Evolutionary conservation across 2,888 invertebrate genomes (phyloP), one percentile per base, ranked within the genome.

Genomic region (Drosophila dives): DNA sequence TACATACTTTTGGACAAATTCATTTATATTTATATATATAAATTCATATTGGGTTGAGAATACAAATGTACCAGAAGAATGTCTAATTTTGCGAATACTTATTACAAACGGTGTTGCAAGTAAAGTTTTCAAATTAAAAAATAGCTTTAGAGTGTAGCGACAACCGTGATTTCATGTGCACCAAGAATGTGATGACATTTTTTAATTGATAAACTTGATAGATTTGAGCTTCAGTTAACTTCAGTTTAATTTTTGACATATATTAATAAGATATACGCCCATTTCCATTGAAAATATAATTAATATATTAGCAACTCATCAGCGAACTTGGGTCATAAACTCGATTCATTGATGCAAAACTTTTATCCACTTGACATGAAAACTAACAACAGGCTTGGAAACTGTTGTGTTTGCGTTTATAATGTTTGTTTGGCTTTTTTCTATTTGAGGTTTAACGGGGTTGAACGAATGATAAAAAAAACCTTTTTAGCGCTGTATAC

Each of bases 231-330:
- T 67, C 70, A 15, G 20, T 45, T 23, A 79, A 75, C 61, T 79
- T 70, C 36, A 71, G 67, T 75, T 80, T 23, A 0, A 15, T 40
- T 36, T 38, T 54, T 55, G 54, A 29, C 51, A 12, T 45, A 32
- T 68, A 66, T 60, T 68, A 74, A 66, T 65, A 72, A 69, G 72
- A 72, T 67, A 66, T 60, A 67, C 48, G 67, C 65, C 61, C 70
- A 64, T 81, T 81, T 89, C 74, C 72, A 65, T 67, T 75, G 73
- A 72, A 81, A 81, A 76, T 84, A 79, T 86, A 83, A 90, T 89
- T 90, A 86, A 80, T 80, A 86, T 80, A 86, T 86, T 86, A 86
- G 89, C 81, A 86, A 90, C 77, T 86, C 79, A 83, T 89, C 81
- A 75, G 49, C 49, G 49, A 77, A 83, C 63, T 75, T 84, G 34